A percentile compares a stretch with the other conserved stretches of the same genome.
Evolutionary conservation across 2,113 vertebrate species (phyloP).

Genomic region (Sander vitreus): DNA sequence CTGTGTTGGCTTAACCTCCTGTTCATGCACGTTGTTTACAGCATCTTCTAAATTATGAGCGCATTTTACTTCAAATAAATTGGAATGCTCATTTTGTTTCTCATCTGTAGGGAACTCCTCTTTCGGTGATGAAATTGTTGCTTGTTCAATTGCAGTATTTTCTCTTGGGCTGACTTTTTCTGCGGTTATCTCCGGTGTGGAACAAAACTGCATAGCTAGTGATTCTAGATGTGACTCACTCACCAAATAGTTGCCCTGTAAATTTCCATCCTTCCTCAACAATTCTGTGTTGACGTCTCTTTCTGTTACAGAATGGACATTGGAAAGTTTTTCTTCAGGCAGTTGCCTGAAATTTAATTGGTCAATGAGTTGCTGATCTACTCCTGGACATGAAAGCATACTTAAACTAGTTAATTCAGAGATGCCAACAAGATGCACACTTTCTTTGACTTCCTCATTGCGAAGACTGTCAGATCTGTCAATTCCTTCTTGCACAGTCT

Average conservation of each 20-base stretch:
- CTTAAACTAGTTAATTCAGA: neutral
- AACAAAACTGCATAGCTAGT: neutral
- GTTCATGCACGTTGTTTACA: neutral
- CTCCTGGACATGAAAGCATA: neutral
- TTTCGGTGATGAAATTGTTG: constrained; percentile 3
- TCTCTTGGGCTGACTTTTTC: constrained; percentile 4
- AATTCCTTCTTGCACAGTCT: neutral
- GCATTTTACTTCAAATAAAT: neutral
- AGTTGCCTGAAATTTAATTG: neutral
- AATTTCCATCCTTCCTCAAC: constrained; percentile 9
- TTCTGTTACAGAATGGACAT: constrained; percentile 5
- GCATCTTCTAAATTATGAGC: neutral
- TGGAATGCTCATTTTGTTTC: neutral
- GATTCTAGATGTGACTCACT: constrained; percentile 30
- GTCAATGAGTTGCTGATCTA: constrained; percentile 3
- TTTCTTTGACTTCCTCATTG: constrained; percentile 28
- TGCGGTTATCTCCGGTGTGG: constrained; percentile 20
- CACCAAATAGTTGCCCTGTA: constrained; percentile 9
- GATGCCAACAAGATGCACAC: neutral
- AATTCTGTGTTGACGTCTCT: neutral
- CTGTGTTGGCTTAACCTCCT: neutral
- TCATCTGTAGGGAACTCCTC: constrained; percentile 20
- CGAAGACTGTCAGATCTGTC: neutral
- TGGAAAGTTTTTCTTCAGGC: neutral
- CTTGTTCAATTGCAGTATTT: constrained; percentile 7